Base-by-base conservation (phyloP, 2,113 vertebrate species). In the Pollachius pollachius region DNA sequence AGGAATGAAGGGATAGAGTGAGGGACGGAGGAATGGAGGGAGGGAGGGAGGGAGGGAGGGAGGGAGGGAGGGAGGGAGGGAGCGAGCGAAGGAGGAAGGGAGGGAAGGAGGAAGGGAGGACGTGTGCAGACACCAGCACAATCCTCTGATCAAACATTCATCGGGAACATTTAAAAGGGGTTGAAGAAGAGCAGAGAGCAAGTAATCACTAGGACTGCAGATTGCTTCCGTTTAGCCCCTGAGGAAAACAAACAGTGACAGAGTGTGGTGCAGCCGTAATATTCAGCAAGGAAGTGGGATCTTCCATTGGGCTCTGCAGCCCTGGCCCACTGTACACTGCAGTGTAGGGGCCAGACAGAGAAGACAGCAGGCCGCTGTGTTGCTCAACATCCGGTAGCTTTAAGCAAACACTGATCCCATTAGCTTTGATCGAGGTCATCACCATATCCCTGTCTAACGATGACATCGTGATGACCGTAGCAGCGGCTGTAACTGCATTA, bases 121-220 rank as follows among this genome's bases (percentile, higher is more conserved):
- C 6, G 4, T 17, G 18, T 17, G 71, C 77, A 34, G 73, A 77
- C 78, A 69, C 23, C 76, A 73, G 74, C 76, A 76, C 66, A 75
- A 41, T 65, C 70, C 74, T 69, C 74, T 86, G 79, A 84, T 87
- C 85, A 85, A 85, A 84, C 81, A 89, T 88, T 85, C 76, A 88
- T 81, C 70, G 62, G 68, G 76, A 72, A 71, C 64, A 80, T 85
- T 87, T 88, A 80, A 84, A 89, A 83, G 81, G 74, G 79, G 71
- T 52, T 68, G 74, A 77, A 76, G 71, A 68, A 66, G 65, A 67
- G 71, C 52, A 76, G 71, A 59, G 73, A 76, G 52, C 75, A 81
- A 48, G 74, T 70, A 81, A 83, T 85, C 77, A 84, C 78, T 72
- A 84, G 79, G 76, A 79, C 30, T 73, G 77, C 80, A 86, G 83